A percentile compares a stretch with the other conserved stretches of the same genome.
phyloP scores from a whole-genome alignment of 2,888 invertebrate species.

The Microplitis deprimator region DNA sequence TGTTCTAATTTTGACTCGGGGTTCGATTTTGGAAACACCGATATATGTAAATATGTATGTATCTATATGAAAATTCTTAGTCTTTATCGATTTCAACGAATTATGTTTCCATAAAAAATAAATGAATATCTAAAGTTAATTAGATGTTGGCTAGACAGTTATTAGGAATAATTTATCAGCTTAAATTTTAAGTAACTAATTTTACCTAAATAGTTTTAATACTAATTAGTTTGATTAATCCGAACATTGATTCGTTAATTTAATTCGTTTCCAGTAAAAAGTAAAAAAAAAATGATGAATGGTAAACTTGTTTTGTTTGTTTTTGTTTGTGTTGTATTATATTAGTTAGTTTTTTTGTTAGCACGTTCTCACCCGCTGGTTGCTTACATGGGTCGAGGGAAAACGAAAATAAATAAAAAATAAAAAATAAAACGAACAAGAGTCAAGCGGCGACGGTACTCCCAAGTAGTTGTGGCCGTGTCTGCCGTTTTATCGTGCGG shows the following conservation, averaged over 20 bases:
- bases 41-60: too few relatives aligned
- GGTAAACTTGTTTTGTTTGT: not conserved
- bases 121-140: too few relatives aligned
- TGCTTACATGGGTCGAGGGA: constrained; percentile 28
- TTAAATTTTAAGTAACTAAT: too few relatives aligned
- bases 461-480: constrained; percentile 35
- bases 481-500: constrained; percentile 64
- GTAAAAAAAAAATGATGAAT: constrained; percentile 1
- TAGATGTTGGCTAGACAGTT: too few relatives aligned
- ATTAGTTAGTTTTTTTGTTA: constrained; percentile 3
- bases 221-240: too few relatives aligned
- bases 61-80: too few relatives aligned
- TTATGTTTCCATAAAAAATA: too few relatives aligned
- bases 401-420: constrained; percentile 41
- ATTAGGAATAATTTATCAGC: too few relatives aligned
- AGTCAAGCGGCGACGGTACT: constrained; percentile 44
- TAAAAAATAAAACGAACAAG: constrained; percentile 41
- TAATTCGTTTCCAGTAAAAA: not conserved
- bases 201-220: too few relatives aligned
- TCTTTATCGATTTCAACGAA: too few relatives aligned
- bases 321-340: constrained; percentile 7
- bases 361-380: not conserved
- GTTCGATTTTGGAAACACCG: too few relatives aligned
- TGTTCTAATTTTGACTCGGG: too few relatives aligned
- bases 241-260: not conserved